Base-by-base conservation (phyloP, 2,888 invertebrate species). In the Noctuana brunneofusca region DNA sequence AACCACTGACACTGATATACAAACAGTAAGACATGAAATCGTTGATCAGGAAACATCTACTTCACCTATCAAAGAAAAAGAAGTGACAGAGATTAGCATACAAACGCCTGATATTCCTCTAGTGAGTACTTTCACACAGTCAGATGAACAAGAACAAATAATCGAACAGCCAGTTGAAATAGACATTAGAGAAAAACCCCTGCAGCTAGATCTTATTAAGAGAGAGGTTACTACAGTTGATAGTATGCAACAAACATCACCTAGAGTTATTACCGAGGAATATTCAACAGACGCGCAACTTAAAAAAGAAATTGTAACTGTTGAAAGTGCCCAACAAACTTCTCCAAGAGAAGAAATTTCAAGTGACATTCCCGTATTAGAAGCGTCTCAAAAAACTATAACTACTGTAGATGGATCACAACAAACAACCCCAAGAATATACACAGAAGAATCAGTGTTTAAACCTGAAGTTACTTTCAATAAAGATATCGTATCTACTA, bases 91-190 rank as follows among this genome's bases (percentile, higher is more conserved):
- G 74, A 86, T 77, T 38, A 85, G 83, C 65, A 87, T 83, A 62
- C 89, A 84, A 77, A 92, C 83, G 64, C 86, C 79, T 67, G 89
- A 86, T 68, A 71, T 89, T 49, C 77, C 84, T 52, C 69, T 84
- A n/a, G 76, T 81, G 1, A 85, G 80, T 69, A 75, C 78, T 49
- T 87, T 75, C 64, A 86, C 92, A 11, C 93, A 93, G 74, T 88
- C 89, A 2, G 89, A 92, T 64, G 73, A 80, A 54, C 73, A 72
- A 22, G 83, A 88, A 69, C 70, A 49, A 57, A 63, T 48, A 64
- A 69, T 2, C 69, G 74, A 18, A 64, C 66, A 20, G 43, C 48
- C 50, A 4, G 76, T 71, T 16, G 68, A 66, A 62, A 73, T 75
- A 67, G 77, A 69, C 69, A 88, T 59, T 69, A 90, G 64, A 72